Base-by-base conservation (phyloP, 2,888 invertebrate genomes). In the Dicycla oo region DNA sequence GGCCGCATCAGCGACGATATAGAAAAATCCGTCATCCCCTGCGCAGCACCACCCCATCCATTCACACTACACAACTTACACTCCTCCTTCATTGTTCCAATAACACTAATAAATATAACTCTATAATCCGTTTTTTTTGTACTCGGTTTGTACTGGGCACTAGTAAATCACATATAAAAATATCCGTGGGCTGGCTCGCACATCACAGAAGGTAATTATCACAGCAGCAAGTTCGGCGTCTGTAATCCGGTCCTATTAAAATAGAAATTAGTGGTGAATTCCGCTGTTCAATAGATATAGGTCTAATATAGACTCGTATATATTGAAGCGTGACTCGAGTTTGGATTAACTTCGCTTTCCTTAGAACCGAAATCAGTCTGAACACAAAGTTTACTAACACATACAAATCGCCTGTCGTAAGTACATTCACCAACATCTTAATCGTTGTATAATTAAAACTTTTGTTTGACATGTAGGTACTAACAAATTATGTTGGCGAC, bases 81-180 rank as follows among this genome's bases (percentile, higher is more conserved):
- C 92, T 96, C 96, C 88, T 96, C 95, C 91, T 96, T 96, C 96
- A 96, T 96, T 71, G 86, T 92, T 89, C 82, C 88, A 88, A 86
- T 91, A 90, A 91, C 91, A 91, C 91, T 92, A 92, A 85, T 85
- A 85, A 85, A 85, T 84, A 85, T 85, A 83, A 67, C 64, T 90
- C 90, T 93, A 88, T 91, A 34, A 89, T 94, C 94, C 95, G 94
- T 93, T 95, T 95, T 95, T 95, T 94, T 95, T 95, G 96, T 96
- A 96, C 96, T 96, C 95, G 95, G 95, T 95, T 95, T 95, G 96
- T 96, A 96, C 96, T 94, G 93, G 95, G 94, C 94, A 94, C 94
- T 94, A 92, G 91, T 96, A 95, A 95, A 96, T 96, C 94, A 96
- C 95, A 95, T 95, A 95, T 92, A 96, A 95, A 95, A 95, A 95